Evolutionary conservation across 1,140 invertebrate genomes (phyloP), one percentile per base, ranked within the genome.

Genomic region (Aphelenchoides besseyi): DNA sequence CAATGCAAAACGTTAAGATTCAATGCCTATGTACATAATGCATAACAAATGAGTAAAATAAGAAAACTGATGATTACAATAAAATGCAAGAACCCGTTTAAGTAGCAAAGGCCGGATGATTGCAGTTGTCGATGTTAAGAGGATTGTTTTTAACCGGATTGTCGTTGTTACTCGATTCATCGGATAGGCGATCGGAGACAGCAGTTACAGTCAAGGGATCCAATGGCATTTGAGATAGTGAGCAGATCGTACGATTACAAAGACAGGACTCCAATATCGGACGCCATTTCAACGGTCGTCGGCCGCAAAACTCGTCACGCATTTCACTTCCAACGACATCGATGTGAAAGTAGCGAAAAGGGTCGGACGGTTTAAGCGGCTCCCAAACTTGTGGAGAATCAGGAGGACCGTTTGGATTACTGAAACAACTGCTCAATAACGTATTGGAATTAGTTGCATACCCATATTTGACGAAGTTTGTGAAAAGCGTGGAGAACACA

Each of bases 401-500:
- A 8, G 55, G 32, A 5, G 18, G 5, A 8, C 55, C 55, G 18
- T 59, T 59, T 28, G 55, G 55, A 59, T 59, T 33, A 8, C 55
- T 18, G 18, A 8, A 59, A 33, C 5, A 5, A 8, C 5, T 8
- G 18, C 23, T 28, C 5, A 59, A 29, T 59, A 18, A 59, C 23
- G 55, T 33, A 59, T 8, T 8, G 5, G 26, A 26, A 16, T 71
- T 53, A n/a, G n/a, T n/a, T n/a, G n/a, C n/a, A n/a, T 33, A 81
- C 75, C 77, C 75, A 63, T 57, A 79, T 72, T 79, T 76, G 30
- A 35, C 71, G 64, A 79, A 77, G 62, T 77, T 77, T 2, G 77
- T 76, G 53, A 57, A 77, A 23, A 77, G 62, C 5, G 33, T 74
- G 16, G 73, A 54, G 18, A 77, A 57, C 8, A 77, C 54, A 28